Base-by-base conservation (phyloP, 2,113 vertebrate genomes). In the Burhinus bistriatus region DNA sequence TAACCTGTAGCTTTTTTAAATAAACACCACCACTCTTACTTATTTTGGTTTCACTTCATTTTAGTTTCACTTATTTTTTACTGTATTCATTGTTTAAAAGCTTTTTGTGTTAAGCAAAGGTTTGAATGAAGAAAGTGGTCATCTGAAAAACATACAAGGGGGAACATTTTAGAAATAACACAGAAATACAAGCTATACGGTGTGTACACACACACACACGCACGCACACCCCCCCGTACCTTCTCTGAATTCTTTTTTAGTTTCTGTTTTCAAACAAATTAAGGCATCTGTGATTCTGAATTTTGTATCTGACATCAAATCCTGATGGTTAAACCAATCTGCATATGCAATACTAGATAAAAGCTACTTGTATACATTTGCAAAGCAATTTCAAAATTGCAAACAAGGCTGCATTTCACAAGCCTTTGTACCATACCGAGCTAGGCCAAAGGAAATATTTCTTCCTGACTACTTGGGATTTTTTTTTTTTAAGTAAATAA, bases 401-500 rank as follows among this genome's bases (percentile, higher is more conserved):
- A 90, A 86, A 73, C 19, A 55, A 77, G 87, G 52, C 83, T 66
- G 21, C 81, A 66, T 96, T 92, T 90, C 80, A 87, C 76, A 89
- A 73, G 47, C 32, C 66, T 83, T 54, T 92, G 36, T 72, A 89
- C 70, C 77, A 61, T n/a, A 89, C 42, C 30, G 20, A 70, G n/a
- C 58, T 70, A 94, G 86, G 80, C 87, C 93, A 89, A 90, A 96
- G 26, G 52, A 93, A 76, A 52, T 78, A 77, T 86, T 97, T 95
- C 88, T 96, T 97, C 79, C 54, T 96, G 93, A 87, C 66, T 84
- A 47, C 36, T 72, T 49, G 12, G n/a, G n/a, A 52, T 49, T 54
- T 38, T 22, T 83, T 57, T 83, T 40, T 83, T 75, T 40, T 57
- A 49, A 80, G 71, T 18, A 79, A 90, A 89, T 38, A 75, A n/a